phyloP scores from a whole-genome alignment of 2,113 vertebrate genomes.

The Pogona vitticeps region DNA sequence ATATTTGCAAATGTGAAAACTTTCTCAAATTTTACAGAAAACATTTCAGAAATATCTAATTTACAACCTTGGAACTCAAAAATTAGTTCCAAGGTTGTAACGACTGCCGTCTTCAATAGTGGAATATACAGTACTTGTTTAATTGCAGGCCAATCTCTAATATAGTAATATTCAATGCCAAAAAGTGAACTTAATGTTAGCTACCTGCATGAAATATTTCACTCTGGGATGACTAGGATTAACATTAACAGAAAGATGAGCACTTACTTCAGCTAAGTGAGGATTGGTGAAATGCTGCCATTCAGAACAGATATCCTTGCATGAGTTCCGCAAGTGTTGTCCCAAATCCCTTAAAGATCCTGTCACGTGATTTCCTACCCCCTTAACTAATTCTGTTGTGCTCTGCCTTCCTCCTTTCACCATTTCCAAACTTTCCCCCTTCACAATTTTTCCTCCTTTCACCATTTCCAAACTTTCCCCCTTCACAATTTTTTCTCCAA shows the following conservation, averaged over 20 bases:
- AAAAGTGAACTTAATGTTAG: background rate
- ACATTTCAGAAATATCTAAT: no score
- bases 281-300: slow-evolving; percentile 82
- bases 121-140: no score
- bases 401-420: slow-evolving; percentile 69
- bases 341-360: slow-evolving; percentile 46
- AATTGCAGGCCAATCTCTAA: no score
- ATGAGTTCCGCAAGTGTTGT: slow-evolving; percentile 55
- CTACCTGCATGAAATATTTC: background rate
- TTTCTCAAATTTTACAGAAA: no score
- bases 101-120: no score
- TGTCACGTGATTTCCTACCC: slow-evolving; percentile 4
- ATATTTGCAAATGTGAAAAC: no score
- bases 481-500: slow-evolving; percentile 69
- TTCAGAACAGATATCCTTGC: slow-evolving; percentile 75
- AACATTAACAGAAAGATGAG: background rate
- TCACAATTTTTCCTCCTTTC: slow-evolving; percentile 60
- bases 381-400: slow-evolving; percentile 69
- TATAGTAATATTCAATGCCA: slow-evolving; percentile 18
- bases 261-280: slow-evolving; percentile 81
- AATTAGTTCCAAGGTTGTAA: no score
- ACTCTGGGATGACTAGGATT: slow-evolving; percentile 14
- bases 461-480: slow-evolving; percentile 74
- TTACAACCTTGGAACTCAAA: no score
- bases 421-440: slow-evolving; percentile 71